phyloP scores from a whole-genome alignment of 2,797 vertebrate genomes.

The Enteromius unitaeniatus region DNA sequence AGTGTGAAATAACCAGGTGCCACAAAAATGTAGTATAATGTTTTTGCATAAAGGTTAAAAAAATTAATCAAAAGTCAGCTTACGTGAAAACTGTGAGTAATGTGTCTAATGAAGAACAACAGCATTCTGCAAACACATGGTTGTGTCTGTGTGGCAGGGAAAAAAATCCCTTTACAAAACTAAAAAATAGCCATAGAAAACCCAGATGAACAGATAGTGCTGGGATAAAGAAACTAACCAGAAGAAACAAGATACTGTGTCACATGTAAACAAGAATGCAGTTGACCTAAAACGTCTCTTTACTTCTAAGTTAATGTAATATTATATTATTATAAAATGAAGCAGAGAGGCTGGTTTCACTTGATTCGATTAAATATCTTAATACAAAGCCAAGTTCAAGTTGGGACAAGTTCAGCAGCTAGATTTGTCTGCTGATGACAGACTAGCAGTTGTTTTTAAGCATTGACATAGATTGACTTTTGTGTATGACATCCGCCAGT shows the following conservation, averaged over 20 bases:
- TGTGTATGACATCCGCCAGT: neutral
- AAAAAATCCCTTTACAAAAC: neutral
- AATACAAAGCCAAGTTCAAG: conserved; percentile 12
- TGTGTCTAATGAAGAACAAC: neutral
- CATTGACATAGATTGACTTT: neutral
- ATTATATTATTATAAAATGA: neutral
- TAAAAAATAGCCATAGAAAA: neutral
- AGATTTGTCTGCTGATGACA: neutral
- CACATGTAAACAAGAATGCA: neutral
- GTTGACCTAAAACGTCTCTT: neutral
- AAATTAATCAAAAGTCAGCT: neutral
- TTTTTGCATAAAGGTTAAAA: neutral
- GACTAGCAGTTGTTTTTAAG: neutral
- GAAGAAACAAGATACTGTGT: neutral
- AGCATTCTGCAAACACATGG: neutral
- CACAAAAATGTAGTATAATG: neutral
- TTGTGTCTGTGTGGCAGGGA: neutral
- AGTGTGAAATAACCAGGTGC: neutral
- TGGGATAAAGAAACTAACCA: neutral
- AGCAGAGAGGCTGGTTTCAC: neutral
- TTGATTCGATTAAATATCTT: neutral
- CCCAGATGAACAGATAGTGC: neutral
- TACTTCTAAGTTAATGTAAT: neutral
- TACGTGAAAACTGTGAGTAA: neutral
- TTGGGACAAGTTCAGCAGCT: neutral